These are phyloP conservation scores for Stercorarius parasiticus DNA, from an alignment of 2,113 vertebrate genomes.

Conservation along the genomic window DNA sequence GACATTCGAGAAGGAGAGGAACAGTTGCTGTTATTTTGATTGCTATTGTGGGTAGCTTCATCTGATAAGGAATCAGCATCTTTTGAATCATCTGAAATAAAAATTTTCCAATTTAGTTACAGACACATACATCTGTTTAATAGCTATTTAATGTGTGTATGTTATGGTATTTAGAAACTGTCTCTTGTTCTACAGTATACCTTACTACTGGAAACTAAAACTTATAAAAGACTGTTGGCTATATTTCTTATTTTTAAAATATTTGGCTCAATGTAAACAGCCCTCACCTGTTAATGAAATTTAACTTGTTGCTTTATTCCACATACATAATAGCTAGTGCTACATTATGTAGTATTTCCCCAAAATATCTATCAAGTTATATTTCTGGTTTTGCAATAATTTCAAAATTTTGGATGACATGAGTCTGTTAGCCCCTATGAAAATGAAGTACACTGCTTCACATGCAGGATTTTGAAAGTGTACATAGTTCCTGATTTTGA, in stretches of 20 bases:
- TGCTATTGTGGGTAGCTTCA: conserved; percentile 94
- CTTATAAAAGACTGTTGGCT: neutral
- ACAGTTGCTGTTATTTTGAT: conserved; percentile 99
- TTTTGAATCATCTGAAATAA: conserved; percentile 85
- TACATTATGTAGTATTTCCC: neutral
- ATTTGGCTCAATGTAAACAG: neutral
- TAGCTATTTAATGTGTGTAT: neutral
- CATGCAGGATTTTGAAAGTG: neutral
- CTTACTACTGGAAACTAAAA: neutral
- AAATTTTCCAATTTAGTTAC: neutral
- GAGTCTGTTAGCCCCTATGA: neutral
- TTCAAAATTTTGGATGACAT: neutral
- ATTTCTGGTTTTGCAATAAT: neutral
- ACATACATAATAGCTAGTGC: neutral
- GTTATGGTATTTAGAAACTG: neutral
- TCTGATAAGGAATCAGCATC: conserved; percentile 93
- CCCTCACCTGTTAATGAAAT: neutral
- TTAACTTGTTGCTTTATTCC: neutral
- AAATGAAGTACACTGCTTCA: neutral
- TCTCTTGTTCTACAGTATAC: neutral
- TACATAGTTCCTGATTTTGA: neutral
- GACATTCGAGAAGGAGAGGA: conserved; percentile 98
- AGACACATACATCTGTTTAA: neutral
- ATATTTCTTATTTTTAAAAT: neutral
- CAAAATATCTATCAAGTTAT: neutral